A percentile compares a stretch with the other conserved stretches of the same genome.
phyloP scores from a whole-genome alignment of 2,888 invertebrate genomes.

The Strigamia crassipes region DNA sequence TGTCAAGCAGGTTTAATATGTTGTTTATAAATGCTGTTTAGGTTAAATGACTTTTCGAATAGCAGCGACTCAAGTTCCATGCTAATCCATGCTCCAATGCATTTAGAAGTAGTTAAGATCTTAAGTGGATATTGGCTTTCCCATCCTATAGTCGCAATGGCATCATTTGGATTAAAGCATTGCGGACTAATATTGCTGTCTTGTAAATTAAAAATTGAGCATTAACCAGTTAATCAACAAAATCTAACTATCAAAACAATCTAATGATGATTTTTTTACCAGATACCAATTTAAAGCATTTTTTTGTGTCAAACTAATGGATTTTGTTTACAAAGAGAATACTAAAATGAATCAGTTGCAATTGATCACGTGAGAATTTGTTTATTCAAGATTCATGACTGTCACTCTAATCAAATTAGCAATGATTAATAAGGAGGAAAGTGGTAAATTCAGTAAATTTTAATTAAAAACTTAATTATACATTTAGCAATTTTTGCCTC shows the following conservation, averaged over 20 bases:
- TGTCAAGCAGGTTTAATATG: too few species aligned
- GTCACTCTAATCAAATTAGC: constrained; percentile 11
- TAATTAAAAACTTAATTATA: constrained; percentile 20
- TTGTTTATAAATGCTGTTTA: too few species aligned
- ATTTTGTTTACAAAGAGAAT: not conserved
- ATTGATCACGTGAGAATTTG: constrained; percentile 27
- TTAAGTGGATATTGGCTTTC: not conserved
- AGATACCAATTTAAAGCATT: too few species aligned
- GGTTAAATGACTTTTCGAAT: too few species aligned
- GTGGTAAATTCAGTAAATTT: not conserved
- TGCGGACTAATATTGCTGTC: not conserved
- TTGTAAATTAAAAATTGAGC: too few species aligned
- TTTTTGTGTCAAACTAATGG: not conserved
- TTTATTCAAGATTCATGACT: not conserved
- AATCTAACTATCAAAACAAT: too few species aligned
- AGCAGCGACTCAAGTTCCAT: not conserved
- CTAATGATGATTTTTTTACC: too few species aligned
- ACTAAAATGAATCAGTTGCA: not conserved
- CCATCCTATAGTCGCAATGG: not conserved
- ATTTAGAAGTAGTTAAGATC: not conserved
- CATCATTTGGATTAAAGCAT: not conserved
- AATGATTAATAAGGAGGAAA: constrained; percentile 6
- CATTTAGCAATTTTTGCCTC: not conserved
- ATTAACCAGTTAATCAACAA: too few species aligned
- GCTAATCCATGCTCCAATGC: not conserved